Evolutionary conservation across 1,140 invertebrate species (phyloP), one percentile per base, ranked within the genome.

Genomic region (Coptotermes formosanus): DNA sequence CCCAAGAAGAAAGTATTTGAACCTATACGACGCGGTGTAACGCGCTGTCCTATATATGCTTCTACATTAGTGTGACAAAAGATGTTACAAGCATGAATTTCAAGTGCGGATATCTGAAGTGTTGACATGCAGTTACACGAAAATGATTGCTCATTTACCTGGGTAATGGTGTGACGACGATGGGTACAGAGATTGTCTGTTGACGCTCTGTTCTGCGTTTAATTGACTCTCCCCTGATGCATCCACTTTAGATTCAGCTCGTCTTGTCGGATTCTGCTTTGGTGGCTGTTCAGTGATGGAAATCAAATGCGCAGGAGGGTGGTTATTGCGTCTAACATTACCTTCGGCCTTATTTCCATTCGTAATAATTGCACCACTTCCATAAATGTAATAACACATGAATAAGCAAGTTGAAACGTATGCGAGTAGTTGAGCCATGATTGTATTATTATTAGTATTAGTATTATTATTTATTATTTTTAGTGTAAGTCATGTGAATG

Each of bases 221-320:
- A 75, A 75, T n/a, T 30, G 64, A 30, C 64, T 30, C 25, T 75
- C 64, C 64, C n/a, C 11, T 6, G n/a, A 30, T 30, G 64, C 64
- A 75, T 75, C 64, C 64, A 75, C 64, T 81, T 87, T 87, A 32
- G 82, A 64, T 83, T 43, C 55, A 9, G 87, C 52, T 85, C 32
- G 44, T 87, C 85, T 75, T 75, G 64, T 75, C n/a, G 64, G 64
- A 75, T 75, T 75, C n/a, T 75, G 64, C 64, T 75, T 30, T 14
- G 64, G 64, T 25, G 64, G 64, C n/a, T 25, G 25, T 75, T 75
- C 64, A n/a, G 64, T 75, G 64, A 75, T 75, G n/a, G 64, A 75
- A 75, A 75, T 75, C 7, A 75, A 75, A 30, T 75, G 64, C n/a
- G 64, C 64, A 30, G 25, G 64, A 30, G 25, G 64, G 64, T 75